Conservation (phyloP, 2,888 invertebrate genomes). For the Lumbricus terrestris region DNA sequence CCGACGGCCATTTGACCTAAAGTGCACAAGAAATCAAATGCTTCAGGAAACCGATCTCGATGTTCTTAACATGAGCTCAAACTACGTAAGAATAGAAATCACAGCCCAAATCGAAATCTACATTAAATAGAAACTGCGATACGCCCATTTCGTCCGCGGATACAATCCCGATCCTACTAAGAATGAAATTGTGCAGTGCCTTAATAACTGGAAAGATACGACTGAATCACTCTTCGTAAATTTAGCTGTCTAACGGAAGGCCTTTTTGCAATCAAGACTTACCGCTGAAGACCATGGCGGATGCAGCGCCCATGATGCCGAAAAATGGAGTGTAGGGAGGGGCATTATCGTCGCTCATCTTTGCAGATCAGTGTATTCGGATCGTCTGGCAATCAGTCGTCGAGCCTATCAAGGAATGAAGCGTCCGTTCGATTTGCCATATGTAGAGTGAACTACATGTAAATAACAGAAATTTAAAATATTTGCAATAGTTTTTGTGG, state of each 20-base stretch:
- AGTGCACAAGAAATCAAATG: not conserved
- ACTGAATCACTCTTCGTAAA: not conserved
- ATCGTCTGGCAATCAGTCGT: not conserved
- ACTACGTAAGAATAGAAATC: not conserved
- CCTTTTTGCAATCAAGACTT: slow-evolving; percentile 64
- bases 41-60: not conserved
- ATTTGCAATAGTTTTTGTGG: too few relatives aligned
- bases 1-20: not conserved
- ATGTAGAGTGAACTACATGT: too few relatives aligned
- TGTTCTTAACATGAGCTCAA: not conserved
- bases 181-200: not conserved
- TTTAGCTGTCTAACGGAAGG: not conserved
- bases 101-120: not conserved
- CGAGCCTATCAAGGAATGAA: not conserved
- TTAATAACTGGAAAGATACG: not conserved
- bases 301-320: slow-evolving; percentile 98
- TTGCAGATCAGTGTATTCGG: not conserved
- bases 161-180: not conserved
- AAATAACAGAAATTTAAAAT: too few relatives aligned
- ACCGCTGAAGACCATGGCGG: slow-evolving; percentile 99
- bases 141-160: not conserved
- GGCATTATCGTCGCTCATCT: slow-evolving; percentile 16
- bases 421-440: not conserved
- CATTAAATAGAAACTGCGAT: not conserved
- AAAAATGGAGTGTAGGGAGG: slow-evolving; percentile 98